Percentiles rank a stretch among this genome's conserved stretches.
Evolutionary conservation across 2,797 vertebrate species (phyloP).

Genomic region (Melanotaenia parkinsoni): DNA sequence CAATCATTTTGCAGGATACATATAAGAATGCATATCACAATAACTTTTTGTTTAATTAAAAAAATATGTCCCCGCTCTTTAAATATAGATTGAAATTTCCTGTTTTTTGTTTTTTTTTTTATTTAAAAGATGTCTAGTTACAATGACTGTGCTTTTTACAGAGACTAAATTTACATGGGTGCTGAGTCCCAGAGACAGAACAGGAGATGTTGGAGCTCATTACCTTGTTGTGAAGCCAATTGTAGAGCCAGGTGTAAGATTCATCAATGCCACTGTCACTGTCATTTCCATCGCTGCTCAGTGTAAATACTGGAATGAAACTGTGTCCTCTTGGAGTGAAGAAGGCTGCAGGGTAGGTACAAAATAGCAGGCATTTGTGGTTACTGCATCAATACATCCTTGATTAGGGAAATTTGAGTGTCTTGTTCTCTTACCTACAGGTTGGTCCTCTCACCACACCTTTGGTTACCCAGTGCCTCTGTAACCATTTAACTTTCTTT

Average conservation of each 20-base stretch:
- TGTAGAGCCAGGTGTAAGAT: conserved; percentile 78
- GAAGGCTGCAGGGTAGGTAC: conserved; percentile 89
- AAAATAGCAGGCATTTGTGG: background rate
- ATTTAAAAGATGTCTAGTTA: background rate
- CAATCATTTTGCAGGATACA: background rate
- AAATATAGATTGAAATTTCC: background rate
- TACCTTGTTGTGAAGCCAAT: conserved; percentile 86
- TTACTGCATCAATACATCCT: background rate
- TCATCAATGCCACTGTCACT: conserved; percentile 79
- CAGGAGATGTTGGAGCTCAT: conserved; percentile 84
- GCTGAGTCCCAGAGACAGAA: conserved; percentile 84
- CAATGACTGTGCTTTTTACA: conserved; percentile 58
- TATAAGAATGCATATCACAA: background rate
- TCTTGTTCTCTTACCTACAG: conserved; percentile 69
- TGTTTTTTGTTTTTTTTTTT: background rate
- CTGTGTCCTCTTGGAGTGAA: conserved; percentile 86
- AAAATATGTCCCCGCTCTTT: background rate
- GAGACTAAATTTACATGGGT: conserved; percentile 89
- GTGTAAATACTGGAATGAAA: conserved; percentile 94
- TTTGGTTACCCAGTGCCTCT: conserved; percentile 89
- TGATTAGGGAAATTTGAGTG: conserved; percentile 7
- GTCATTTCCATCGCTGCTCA: conserved; percentile 88
- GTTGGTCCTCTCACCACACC: conserved; percentile 89
- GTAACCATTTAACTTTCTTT: conserved; percentile 94
- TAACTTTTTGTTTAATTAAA: background rate